Conservation (phyloP, 1,140 invertebrate species). For the Macrobrachium nipponense region DNA sequence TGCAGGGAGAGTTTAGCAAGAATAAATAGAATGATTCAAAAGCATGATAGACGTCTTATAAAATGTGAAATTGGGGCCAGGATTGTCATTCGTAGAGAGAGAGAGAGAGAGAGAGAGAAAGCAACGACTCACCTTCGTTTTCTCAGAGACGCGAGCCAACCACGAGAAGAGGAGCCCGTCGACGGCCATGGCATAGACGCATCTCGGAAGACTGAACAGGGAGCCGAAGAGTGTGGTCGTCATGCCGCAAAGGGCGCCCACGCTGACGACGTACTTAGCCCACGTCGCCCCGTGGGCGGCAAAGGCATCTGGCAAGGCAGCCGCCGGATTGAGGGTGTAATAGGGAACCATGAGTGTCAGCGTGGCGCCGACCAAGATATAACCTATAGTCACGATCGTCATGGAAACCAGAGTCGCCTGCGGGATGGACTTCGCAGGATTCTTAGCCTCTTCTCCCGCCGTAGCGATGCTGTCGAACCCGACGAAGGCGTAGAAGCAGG, state of each 20-base stretch:
- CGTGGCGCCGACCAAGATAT: conserved; percentile 83
- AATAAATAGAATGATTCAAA: too few relatives aligned
- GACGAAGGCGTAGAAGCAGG: conserved; percentile 90
- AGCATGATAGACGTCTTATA: too few relatives aligned
- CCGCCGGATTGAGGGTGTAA: conserved; percentile 77
- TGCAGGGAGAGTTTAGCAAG: too few relatives aligned
- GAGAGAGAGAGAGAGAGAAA: neutral
- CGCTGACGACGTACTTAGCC: conserved; percentile 88
- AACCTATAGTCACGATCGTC: conserved; percentile 81
- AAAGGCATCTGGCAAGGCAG: conserved; percentile 88
- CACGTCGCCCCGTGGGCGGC: conserved; percentile 73
- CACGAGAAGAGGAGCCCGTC: conserved; percentile 88
- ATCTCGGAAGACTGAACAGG: conserved; percentile 84
- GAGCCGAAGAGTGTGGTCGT: conserved; percentile 85
- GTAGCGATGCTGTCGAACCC: conserved; percentile 88
- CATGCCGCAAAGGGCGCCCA: conserved; percentile 91
- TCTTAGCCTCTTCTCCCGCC: conserved; percentile 86
- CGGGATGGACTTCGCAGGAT: conserved; percentile 83
- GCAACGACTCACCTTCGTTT: conserved; percentile 73
- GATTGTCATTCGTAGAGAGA: too few relatives aligned
- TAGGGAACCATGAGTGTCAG: conserved; percentile 89
- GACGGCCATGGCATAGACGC: conserved; percentile 89
- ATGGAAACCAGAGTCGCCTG: conserved; percentile 84
- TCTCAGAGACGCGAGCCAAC: conserved; percentile 79
- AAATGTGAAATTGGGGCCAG: too few relatives aligned